Evolutionary conservation across 2,888 invertebrate species (phyloP), one percentile per base, ranked within the genome.

Genomic region (Tinea pellionella): DNA sequence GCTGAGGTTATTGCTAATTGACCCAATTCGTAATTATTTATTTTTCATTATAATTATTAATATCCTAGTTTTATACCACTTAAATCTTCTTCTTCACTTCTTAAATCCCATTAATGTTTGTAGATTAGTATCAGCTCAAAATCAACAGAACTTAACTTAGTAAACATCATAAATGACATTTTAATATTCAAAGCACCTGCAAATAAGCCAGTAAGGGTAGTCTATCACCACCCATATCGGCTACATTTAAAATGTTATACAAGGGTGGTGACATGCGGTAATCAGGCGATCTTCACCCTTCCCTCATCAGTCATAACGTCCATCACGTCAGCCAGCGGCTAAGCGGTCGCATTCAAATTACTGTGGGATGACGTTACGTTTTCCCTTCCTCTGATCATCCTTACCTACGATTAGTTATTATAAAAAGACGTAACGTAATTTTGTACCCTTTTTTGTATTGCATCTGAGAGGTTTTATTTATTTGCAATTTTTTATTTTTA

Each of bases 261-360:
- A 76, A 73, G 75, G 75, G 66, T 67, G 74, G 74, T 81, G 83
- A 80, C 80, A 77, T 11, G 76, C 72, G 69, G 72, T 72, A 80
- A 80, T 82, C 81, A 74, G 73, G 68, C 76, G 77, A 79, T 81
- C 78, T 80, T 83, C 79, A 83, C 83, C 42, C 59, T 30, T 59
- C 77, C 74, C 82, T 83, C 87, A 87, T 87, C 87, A 84, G 85
- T 86, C 86, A 86, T 84, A 70, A 70, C 37, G 43, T 61, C 61
- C 76, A 70, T 74, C 60, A 68, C 77, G 80, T 80, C 80, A 78
- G 72, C 42, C 37, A 47, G 73, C 77, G 77, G 80, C 84, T 82
- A 84, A 85, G 85, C 84, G 86, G 78, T 80, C 85, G 73, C 81
- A 87, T 86, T 87, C 87, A 87, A 87, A 87, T 87, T 87, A 80